These are phyloP conservation scores for Eudasyphora cyanicolor DNA, from an alignment of 2,888 invertebrate genomes.

Conservation along the genomic window DNA sequence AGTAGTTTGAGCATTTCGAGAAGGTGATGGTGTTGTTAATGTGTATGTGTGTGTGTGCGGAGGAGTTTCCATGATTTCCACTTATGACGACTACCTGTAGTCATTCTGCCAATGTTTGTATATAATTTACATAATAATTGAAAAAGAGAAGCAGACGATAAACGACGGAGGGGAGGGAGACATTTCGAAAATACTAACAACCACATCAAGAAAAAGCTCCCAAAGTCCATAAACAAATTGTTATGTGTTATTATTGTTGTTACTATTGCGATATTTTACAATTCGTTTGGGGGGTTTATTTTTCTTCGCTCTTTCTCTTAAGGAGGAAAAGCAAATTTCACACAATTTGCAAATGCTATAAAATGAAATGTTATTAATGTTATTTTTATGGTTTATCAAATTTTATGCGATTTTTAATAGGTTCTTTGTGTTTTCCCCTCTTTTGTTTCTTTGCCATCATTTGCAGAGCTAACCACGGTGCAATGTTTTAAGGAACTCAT, in stretches of 20 bases:
- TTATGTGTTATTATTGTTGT: neutral
- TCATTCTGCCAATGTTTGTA: constrained; percentile 40
- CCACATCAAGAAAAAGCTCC: neutral
- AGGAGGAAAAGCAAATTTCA: neutral
- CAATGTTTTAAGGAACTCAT: constrained; percentile 42
- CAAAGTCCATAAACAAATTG: constrained; percentile 11
- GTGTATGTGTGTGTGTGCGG: too few species aligned
- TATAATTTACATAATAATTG: constrained; percentile 64
- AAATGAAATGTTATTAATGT: constrained; percentile 17
- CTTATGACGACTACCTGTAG: constrained; percentile 54
- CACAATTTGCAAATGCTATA: neutral
- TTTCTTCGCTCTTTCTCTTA: too few species aligned
- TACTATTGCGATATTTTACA: neutral
- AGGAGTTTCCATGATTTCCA: constrained; percentile 61
- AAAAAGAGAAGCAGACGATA: constrained; percentile 9
- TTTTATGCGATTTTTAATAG: constrained; percentile 30
- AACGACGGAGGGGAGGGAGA: neutral
- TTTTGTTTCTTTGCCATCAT: constrained; percentile 13
- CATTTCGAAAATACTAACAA: neutral
- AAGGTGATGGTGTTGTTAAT: neutral
- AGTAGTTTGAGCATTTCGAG: neutral
- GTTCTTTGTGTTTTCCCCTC: constrained; percentile 14
- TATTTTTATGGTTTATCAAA: constrained; percentile 3
- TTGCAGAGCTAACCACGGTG: constrained; percentile 19
- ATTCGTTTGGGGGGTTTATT: neutral